Percentiles rank a stretch among this genome's conserved stretches.
phyloP scores from a whole-genome alignment of 2,797 vertebrate species.

The Halcyon smyrnensis region DNA sequence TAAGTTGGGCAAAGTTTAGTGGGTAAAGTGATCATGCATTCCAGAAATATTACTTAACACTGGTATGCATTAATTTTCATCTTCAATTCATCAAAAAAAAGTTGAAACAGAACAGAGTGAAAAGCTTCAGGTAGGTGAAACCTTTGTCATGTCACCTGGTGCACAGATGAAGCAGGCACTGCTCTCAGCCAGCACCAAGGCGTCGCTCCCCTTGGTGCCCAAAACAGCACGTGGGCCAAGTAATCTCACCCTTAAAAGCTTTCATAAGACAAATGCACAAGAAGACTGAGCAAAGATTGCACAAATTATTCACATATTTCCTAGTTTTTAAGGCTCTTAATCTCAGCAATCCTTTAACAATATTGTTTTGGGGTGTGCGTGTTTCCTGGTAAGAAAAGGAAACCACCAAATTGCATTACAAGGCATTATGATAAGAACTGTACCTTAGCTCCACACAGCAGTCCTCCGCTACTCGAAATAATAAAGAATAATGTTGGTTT shows the following conservation, averaged over 20 bases:
- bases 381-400: neutral
- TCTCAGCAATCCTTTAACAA: neutral
- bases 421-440: neutral
- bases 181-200: accelerated
- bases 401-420: neutral
- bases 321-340: neutral
- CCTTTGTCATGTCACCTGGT: neutral
- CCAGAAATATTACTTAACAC: neutral
- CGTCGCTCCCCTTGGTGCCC: neutral
- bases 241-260: accelerated
- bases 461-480: neutral
- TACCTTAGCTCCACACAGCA: neutral
- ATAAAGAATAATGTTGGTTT: neutral
- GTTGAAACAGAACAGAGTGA: neutral
- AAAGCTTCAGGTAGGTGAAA: accelerated
- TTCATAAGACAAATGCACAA: neutral
- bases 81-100: neutral
- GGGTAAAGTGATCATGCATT: neutral
- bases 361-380: neutral
- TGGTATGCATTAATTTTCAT: neutral
- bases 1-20: neutral
- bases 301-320: neutral
- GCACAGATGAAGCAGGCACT: accelerated
- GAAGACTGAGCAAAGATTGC: neutral
- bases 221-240: accelerated